phyloP scores from a whole-genome alignment of 2,797 vertebrate species.

The Enteromius anoplus region DNA sequence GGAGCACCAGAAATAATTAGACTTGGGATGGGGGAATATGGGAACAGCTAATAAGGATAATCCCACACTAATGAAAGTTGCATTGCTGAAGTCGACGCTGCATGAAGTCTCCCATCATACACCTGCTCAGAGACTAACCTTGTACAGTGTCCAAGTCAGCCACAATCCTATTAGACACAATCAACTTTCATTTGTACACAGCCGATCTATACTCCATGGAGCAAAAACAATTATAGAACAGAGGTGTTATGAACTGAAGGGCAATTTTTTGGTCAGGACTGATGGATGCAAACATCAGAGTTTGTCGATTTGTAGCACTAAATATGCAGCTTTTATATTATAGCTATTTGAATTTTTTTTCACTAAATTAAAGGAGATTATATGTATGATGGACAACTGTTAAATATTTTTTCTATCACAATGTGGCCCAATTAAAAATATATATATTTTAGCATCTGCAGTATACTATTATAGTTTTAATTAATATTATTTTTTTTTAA shows the following conservation, averaged over 20 bases:
- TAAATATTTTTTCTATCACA: background rate
- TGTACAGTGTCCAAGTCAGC: slow-evolving; percentile 22
- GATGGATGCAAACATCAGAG: background rate
- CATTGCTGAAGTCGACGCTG: slow-evolving; percentile 42
- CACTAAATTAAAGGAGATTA: background rate
- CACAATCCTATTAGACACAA: slow-evolving; percentile 27
- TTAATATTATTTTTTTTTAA: no score
- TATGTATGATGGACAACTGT: background rate
- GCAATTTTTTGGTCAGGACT: background rate
- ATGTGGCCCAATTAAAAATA: background rate
- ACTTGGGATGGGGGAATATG: slow-evolving; percentile 46
- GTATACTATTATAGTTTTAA: no score
- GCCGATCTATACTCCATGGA: slow-evolving; percentile 12
- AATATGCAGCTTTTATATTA: background rate
- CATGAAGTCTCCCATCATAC: slow-evolving; percentile 46
- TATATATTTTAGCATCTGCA: no score
- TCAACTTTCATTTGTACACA: slow-evolving; percentile 12
- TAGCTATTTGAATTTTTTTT: background rate
- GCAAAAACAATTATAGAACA: slow-evolving; percentile 27
- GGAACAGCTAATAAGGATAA: slow-evolving; percentile 59
- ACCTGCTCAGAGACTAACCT: slow-evolving; percentile 44
- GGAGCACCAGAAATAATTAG: slow-evolving; percentile 48
- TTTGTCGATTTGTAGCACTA: background rate
- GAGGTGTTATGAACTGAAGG: slow-evolving; percentile 2
- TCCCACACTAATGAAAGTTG: slow-evolving; percentile 50